Conservation (phyloP, 2,888 invertebrate species). For the Keiferia lycopersicella region DNA sequence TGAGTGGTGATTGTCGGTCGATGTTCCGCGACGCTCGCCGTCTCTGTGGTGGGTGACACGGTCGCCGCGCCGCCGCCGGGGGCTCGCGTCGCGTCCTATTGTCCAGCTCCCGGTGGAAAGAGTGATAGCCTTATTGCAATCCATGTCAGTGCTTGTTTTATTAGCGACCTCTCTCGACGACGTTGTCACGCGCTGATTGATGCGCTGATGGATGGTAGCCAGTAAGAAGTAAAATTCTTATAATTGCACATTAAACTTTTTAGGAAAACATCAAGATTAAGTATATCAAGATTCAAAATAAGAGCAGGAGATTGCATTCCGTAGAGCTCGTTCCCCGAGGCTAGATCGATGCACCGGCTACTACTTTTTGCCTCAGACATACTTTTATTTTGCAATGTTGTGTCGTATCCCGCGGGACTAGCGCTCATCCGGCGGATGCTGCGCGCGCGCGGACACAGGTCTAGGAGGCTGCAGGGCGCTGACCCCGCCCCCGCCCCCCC, state of each 20-base stretch:
- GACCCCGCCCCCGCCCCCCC: background rate
- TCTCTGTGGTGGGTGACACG: conserved; percentile 29
- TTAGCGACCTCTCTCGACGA: conserved; percentile 7
- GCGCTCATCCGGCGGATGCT: conserved; percentile 10
- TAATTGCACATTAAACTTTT: background rate
- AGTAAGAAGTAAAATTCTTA: background rate
- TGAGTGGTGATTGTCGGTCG: conserved; percentile 40
- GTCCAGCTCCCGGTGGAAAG: conserved; percentile 18
- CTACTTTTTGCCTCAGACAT: background rate
- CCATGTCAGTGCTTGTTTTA: conserved; percentile 30
- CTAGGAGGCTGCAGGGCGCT: conserved; percentile 25
- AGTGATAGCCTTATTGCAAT: conserved; percentile 28
- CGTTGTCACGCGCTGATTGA: conserved; percentile 16
- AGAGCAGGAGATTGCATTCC: background rate
- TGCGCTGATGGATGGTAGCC: background rate
- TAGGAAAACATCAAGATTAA: background rate
- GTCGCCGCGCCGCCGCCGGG: conserved; percentile 23
- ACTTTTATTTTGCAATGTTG: background rate
- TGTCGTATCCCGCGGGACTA: conserved; percentile 5
- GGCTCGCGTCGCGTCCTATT: background rate
- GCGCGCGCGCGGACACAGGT: background rate
- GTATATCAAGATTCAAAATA: background rate
- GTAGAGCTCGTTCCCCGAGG: background rate
- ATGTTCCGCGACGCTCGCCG: conserved; percentile 23
- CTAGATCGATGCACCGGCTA: background rate